Base-by-base conservation (phyloP, 2,888 invertebrate genomes). In the Spialia ferax region DNA sequence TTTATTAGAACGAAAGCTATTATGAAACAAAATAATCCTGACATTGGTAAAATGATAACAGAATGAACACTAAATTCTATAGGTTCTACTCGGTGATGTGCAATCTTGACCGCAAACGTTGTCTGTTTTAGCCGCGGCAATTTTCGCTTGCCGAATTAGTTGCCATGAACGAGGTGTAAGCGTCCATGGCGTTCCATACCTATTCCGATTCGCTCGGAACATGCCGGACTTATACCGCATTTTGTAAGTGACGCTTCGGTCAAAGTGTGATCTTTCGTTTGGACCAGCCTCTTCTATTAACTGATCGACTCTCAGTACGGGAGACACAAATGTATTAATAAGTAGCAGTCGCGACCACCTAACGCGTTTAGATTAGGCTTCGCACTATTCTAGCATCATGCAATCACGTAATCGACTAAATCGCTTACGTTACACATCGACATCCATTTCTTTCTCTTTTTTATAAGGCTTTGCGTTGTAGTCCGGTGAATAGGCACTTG, bases 91-190 rank as follows among this genome's bases (percentile, higher is more conserved):
- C 23, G 35, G 42, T 15, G 18, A 45, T 45, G 42, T 52, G 50
- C 68, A 69, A 68, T 59, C 65, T 65, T 83, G 79, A 83, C 78
- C 72, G 77, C 77, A 77, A 79, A 69, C 77, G 79, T 89, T 90
- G 74, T 92, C 87, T 93, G 87, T 93, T 93, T 89, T 93, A 93
- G 93, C 90, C 81, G 81, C 88, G 88, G 80, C 93, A 93, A 89
- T 92, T 83, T 86, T 84, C 91, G 82, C 90, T 93, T 84, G 91
- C 89, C 80, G 93, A 93, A 82, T 86, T 93, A 85, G 81, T 93
- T 82, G 84, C 83, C 79, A 84, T 79, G 88, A 88, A 88, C 86
- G 89, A 91, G 85, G 88, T 79, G 80, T 93, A 91, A 82, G 50
- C 50, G 35, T 52, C 60, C 35, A 80, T 79, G 79, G 79, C 69